Base-by-base conservation (phyloP, 2,113 vertebrate species). In the Gopherus flavomarginatus region DNA sequence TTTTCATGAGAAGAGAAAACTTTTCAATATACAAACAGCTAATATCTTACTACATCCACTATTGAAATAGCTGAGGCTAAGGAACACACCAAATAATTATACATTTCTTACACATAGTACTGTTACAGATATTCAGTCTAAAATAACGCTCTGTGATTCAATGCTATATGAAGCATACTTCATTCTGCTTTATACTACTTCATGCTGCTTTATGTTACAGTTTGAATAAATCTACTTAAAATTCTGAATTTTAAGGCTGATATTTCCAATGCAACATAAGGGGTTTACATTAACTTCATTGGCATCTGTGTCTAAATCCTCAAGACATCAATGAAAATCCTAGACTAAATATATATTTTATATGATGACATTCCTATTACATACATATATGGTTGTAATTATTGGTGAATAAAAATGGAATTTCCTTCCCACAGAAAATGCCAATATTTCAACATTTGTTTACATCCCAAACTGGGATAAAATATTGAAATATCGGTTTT, bases 41-140 rank as follows among this genome's bases (percentile, higher is more conserved):
- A 92, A 29, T 3, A 78, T 4, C 49, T 84, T 17, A 24, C 11
- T 90, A 53, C 22, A 62, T 91, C 82, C 47, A 81, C 81, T 84
- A 91, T 35, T 57, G 81, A 93, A 96, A 83, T 49, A 94, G 1
- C 6, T 89, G 77, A 62, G 44, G 38, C 27, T 92, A 92, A 94
- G 75, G 88, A 97, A 92, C 24, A 26, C 9, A 8, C 1, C 1
- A 22, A 62, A 75, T 85, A 91, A 89, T 88, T 92, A 79, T 35
- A 7, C 1, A 86, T 62, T 94, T 90, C 92, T 83, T 94, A 52
- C 11, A 88, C 2, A n/a, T 13, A 83, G 16, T 93, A 87, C 4
- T 44, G 49, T 89, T 93, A 53, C 8, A 95, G 94, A 91, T 86
- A 96, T 75, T 72, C 11, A 93, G 62, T 88, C 6, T 75, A 75